Evolutionary conservation across 2,888 invertebrate genomes (phyloP), one percentile per base, ranked within the genome.

Genomic region (Melieria picta): DNA sequence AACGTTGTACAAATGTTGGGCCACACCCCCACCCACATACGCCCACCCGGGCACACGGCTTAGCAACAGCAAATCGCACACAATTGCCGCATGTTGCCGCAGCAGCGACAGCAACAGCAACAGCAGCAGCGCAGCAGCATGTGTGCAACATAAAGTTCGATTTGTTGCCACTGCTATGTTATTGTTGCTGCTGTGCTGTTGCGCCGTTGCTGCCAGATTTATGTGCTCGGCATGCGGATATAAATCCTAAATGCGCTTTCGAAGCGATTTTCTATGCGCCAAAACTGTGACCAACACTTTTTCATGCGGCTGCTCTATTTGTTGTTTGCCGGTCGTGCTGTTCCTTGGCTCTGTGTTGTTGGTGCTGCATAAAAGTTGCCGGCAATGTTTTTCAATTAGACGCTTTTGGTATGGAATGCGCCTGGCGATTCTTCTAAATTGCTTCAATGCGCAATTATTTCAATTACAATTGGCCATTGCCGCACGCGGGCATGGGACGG

Each of bases 401-500:
- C 58, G n/a, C 50, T 70, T 55, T 47, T 62, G 13, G 16, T 60
- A 52, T 68, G 56, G 73, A 64, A 61, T 64, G 30, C 48, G 62
- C 71, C 71, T 80, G 76, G 81, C 78, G 82, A 83, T 83, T 83
- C 83, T 83, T 83, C 80, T 82, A 83, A 83, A 84, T 84, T 83
- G 83, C 84, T 84, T 82, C 82, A 83, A 76, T 83, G 83, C 79
- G 81, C 83, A 84, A 84, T 84, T 83, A 84, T 83, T 84, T 83
- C 83, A 82, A 81, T 82, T 83, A 79, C 76, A 79, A 79, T 77
- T 79, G 81, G 73, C 69, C 74, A 71, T 72, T 72, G 71, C 55
- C 48, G 13, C 46, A 46, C 52, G 10, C n/a, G 45, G 5, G 9
- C 13, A n/a, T 13, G 10, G n/a, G 1, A 42, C 4, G 3, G 13